Percentiles rank a stretch among this genome's conserved stretches.
These are phyloP conservation scores for Zaprionus africanus DNA, from an alignment of 1,140 invertebrate genomes.

Conservation along the genomic window DNA sequence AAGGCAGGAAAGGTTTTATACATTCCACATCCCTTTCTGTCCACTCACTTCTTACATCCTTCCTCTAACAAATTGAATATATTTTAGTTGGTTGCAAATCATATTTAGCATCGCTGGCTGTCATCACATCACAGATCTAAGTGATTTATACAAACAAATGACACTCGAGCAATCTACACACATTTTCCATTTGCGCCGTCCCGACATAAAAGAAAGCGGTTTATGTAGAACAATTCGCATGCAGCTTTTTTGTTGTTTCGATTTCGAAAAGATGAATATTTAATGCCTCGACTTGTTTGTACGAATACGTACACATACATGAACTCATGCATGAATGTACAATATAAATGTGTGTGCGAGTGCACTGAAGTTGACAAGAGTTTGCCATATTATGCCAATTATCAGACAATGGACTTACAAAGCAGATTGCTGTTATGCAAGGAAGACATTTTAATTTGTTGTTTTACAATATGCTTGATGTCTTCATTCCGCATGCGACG, in stretches of 20 bases:
- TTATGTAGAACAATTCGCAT: not conserved
- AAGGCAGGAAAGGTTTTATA: too few relatives aligned
- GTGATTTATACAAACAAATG: not conserved
- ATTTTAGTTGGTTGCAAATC: not conserved
- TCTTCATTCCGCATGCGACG: slow-evolving; percentile 42
- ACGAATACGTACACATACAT: not conserved
- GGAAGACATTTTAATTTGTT: slow-evolving; percentile 68
- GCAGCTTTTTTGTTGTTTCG: not conserved
- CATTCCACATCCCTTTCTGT: too few relatives aligned
- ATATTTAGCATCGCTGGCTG: not conserved
- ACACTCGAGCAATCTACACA: not conserved
- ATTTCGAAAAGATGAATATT: not conserved
- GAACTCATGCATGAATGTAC: not conserved
- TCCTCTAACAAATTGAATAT: too few relatives aligned
- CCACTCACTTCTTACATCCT: too few relatives aligned
- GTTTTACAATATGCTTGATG: slow-evolving; percentile 53
- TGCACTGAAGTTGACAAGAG: not conserved
- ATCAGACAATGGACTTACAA: not conserved
- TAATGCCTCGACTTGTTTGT: not conserved
- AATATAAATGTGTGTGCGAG: not conserved
- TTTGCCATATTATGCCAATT: slow-evolving; percentile 12
- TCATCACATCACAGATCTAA: not conserved
- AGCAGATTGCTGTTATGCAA: not conserved
- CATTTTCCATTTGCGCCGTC: not conserved
- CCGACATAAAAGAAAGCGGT: not conserved